Conservation (phyloP, 1,140 invertebrate species). For the Hydropsyche tenuis region DNA sequence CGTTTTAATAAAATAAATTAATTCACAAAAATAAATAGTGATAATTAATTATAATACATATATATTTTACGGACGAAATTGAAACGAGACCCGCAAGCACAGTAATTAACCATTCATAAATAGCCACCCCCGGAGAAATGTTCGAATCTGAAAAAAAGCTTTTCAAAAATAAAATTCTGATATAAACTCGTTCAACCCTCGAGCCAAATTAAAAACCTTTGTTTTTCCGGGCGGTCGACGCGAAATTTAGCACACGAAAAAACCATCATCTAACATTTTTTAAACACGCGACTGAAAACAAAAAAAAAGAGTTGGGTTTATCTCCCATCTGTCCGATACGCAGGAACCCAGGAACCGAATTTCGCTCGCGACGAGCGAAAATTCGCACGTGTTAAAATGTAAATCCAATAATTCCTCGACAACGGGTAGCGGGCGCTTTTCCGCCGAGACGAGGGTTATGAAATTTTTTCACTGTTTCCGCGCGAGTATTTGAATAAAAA, state of each 20-base stretch:
- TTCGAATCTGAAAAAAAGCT: background rate
- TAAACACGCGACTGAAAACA: background rate
- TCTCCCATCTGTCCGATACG: conserved; percentile 2
- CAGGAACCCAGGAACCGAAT: conserved; percentile 8
- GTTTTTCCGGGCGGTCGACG: conserved; percentile 1
- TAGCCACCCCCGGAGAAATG: background rate
- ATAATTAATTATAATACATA: background rate
- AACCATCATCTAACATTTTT: conserved; percentile 15
- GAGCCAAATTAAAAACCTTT: conserved; percentile 8
- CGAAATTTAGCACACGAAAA: conserved; percentile 5
- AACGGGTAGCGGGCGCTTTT: too few relatives aligned
- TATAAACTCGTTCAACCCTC: background rate
- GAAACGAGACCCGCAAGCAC: too few relatives aligned
- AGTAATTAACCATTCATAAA: background rate
- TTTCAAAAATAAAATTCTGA: background rate
- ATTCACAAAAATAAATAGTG: background rate
- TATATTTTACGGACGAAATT: background rate
- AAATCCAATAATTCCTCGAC: background rate
- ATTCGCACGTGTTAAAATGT: background rate
- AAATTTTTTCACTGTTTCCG: background rate
- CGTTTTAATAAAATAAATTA: conserved; percentile 4
- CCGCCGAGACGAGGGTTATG: too few relatives aligned
- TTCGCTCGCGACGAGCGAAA: background rate
- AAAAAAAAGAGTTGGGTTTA: conserved; percentile 14
- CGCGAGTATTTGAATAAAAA: conserved; percentile 25